Conservation (phyloP, 1,140 invertebrate genomes). For the Heliconius hermathena region DNA sequence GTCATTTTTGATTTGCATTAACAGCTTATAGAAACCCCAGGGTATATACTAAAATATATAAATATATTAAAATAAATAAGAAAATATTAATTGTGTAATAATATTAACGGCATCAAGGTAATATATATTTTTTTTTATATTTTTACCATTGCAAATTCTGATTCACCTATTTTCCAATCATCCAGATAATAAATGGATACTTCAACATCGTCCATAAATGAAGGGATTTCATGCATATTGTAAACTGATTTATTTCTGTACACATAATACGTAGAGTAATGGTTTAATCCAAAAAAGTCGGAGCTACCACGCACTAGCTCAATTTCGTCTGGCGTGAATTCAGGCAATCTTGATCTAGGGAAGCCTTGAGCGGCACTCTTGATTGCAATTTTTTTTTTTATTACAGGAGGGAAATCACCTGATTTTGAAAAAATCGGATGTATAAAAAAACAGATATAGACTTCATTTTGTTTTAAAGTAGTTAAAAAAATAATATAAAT, state of each 20-base stretch:
- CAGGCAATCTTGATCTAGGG: conserved; percentile 63
- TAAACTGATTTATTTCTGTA: conserved; percentile 59
- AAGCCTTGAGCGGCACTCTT: conserved; percentile 78
- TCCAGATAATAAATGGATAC: conserved; percentile 31
- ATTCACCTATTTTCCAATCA: conserved; percentile 43
- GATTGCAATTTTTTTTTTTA: conserved; percentile 78
- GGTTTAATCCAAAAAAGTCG: conserved; percentile 84
- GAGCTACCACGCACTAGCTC: conserved; percentile 63
- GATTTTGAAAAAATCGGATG: conserved; percentile 82
- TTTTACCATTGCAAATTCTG: conserved; percentile 2
- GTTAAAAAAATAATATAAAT: too few relatives aligned
- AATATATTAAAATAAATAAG: not conserved
- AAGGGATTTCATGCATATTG: conserved; percentile 30
- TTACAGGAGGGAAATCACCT: conserved; percentile 83
- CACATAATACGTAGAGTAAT: conserved; percentile 76
- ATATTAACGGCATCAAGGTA: too few relatives aligned
- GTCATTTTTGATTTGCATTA: conserved; percentile 54
- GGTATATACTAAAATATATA: conserved; percentile 39
- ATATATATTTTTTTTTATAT: not conserved
- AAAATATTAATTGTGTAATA: too few relatives aligned
- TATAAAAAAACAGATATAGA: not conserved
- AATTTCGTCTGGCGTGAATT: conserved; percentile 63
- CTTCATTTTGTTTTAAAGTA: too few relatives aligned
- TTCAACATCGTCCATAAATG: conserved; percentile 37
- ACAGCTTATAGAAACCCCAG: conserved; percentile 56